Percentiles rank a stretch among this genome's conserved stretches.
These are phyloP conservation scores for Megaleporinus macrocephalus DNA, from an alignment of 2,113 vertebrate species.

Conservation along the genomic window DNA sequence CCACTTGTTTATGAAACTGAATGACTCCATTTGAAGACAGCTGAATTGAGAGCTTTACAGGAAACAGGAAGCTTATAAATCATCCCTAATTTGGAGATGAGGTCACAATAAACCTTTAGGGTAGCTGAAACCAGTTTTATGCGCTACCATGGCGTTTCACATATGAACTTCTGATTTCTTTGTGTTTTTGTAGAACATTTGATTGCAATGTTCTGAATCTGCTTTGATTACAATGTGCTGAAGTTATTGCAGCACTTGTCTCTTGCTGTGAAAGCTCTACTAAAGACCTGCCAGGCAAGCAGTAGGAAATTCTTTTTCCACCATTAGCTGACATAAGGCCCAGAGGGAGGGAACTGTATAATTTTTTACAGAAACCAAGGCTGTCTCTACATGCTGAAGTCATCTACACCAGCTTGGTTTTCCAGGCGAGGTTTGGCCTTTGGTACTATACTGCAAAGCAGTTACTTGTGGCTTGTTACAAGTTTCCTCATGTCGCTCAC, in stretches of 20 bases:
- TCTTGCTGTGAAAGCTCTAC: neutral
- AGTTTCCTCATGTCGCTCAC: too few relatives aligned
- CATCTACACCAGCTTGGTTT: neutral
- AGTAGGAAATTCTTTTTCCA: neutral
- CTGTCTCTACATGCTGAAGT: neutral
- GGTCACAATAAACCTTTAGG: neutral
- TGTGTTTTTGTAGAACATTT: neutral
- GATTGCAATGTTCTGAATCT: too few relatives aligned
- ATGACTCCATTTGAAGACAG: too few relatives aligned
- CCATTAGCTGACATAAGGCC: neutral
- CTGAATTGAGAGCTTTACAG: neutral
- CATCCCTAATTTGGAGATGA: neutral
- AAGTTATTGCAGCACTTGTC: neutral
- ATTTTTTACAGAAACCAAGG: neutral
- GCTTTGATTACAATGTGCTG: neutral
- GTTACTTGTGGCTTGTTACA: too few relatives aligned
- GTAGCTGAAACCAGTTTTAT: neutral
- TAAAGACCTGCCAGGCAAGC: neutral
- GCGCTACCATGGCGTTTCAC: neutral
- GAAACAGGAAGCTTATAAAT: conserved; percentile 9
- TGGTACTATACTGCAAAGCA: too few relatives aligned
- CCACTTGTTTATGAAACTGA: too few relatives aligned
- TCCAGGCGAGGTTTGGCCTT: too few relatives aligned
- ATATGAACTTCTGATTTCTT: neutral
- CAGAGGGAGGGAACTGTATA: neutral